Evolutionary conservation across 1,140 invertebrate genomes (phyloP).

Genomic region (Hyphantria cunea): DNA sequence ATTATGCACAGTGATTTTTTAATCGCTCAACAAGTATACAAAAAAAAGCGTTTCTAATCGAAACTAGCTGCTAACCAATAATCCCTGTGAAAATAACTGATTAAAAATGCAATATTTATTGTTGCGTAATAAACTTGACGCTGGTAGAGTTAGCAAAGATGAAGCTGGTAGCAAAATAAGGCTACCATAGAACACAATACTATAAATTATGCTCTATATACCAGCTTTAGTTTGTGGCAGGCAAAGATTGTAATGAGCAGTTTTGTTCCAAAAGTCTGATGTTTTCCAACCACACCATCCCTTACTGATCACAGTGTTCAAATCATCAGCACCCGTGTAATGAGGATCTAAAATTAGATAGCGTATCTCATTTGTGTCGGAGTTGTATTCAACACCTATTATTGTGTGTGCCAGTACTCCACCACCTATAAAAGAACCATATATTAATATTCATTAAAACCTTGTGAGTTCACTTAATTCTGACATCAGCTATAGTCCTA

Average conservation of each 20-base stretch:
- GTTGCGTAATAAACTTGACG: no score
- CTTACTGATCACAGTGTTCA: slow-evolving; percentile 87
- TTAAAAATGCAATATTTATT: no score
- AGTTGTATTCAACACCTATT: slow-evolving; percentile 95
- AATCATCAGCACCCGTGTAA: slow-evolving; percentile 93
- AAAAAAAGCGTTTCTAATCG: no score
- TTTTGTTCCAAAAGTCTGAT: slow-evolving; percentile 94
- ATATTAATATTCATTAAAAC: not conserved
- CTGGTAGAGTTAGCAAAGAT: no score
- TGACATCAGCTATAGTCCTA: no score
- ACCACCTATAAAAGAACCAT: slow-evolving; percentile 86
- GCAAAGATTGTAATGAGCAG: slow-evolving; percentile 97
- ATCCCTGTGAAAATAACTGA: no score
- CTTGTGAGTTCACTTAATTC: no score
- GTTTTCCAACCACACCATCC: slow-evolving; percentile 98
- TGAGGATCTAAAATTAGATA: slow-evolving; percentile 99
- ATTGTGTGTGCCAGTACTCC: slow-evolving; percentile 99
- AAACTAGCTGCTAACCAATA: no score
- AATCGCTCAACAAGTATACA: no score
- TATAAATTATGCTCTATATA: slow-evolving; percentile 48
- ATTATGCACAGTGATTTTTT: no score
- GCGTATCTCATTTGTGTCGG: slow-evolving; percentile 88
- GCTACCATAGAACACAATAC: no score
- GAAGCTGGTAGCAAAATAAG: no score
- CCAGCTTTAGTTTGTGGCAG: slow-evolving; percentile 87